Percentiles rank a stretch among this genome's conserved stretches.
Evolutionary conservation across 2,888 invertebrate species (phyloP).

Genomic region (Dicyrtoma fusca): DNA sequence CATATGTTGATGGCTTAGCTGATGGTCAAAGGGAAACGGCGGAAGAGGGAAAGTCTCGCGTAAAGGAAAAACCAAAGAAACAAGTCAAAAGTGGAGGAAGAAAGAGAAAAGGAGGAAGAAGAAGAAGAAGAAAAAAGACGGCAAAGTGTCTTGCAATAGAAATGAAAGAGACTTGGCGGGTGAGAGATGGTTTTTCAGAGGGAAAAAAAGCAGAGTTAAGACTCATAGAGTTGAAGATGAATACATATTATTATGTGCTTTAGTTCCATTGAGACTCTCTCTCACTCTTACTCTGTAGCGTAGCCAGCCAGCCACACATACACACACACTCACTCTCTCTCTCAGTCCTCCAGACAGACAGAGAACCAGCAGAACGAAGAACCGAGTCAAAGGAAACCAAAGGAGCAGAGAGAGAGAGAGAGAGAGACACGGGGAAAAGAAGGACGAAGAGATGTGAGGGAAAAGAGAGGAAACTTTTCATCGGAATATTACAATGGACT

Average conservation of each 20-base stretch:
- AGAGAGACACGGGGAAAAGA: constrained; percentile 2
- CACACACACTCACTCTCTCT: too few species aligned
- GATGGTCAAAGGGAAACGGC: too few species aligned
- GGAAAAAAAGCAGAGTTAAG: too few species aligned
- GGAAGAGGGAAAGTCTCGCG: too few species aligned
- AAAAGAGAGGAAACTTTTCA: constrained; percentile 30
- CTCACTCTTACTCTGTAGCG: too few species aligned
- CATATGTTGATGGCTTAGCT: too few species aligned
- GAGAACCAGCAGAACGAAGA: not conserved
- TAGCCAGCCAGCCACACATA: too few species aligned
- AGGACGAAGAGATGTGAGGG: not conserved
- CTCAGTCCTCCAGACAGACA: not conserved
- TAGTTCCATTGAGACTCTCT: too few species aligned
- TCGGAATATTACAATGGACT: constrained; percentile 36
- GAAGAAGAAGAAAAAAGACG: not conserved
- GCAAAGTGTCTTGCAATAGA: not conserved
- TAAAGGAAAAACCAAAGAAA: too few species aligned
- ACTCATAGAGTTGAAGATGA: too few species aligned
- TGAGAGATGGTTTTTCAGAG: not conserved
- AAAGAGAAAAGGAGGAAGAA: not conserved
- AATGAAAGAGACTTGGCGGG: not conserved
- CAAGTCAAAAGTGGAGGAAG: too few species aligned
- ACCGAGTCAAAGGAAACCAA: constrained; percentile 1
- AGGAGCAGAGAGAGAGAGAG: constrained; percentile 6
- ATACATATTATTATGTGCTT: too few species aligned